Conservation (phyloP, 1,140 invertebrate species). For the Nilaparvata lugens region DNA sequence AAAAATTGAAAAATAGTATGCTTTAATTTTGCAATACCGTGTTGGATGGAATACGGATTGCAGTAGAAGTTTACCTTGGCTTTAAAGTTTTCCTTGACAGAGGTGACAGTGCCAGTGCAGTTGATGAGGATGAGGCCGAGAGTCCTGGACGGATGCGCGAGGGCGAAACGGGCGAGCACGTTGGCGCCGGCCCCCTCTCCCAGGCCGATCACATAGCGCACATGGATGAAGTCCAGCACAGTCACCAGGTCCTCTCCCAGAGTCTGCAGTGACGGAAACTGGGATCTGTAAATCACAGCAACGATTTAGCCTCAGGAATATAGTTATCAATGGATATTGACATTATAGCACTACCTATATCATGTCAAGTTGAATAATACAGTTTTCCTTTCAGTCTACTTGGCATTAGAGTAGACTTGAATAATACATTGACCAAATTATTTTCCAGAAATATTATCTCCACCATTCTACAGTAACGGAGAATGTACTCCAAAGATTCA, state of each 20-base stretch:
- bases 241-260: conserved; percentile 75
- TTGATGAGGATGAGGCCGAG: conserved; percentile 77
- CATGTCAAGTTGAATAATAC: no score
- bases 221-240: conserved; percentile 70
- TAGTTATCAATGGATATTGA: no score
- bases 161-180: conserved; percentile 73
- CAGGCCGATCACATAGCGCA: conserved; percentile 69
- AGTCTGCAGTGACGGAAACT: conserved; percentile 72
- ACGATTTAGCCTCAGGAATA: conserved; percentile 5
- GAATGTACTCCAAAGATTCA: no score
- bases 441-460: no score
- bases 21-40: no score
- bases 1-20: not conserved
- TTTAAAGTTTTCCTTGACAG: conserved; percentile 78
- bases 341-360: no score
- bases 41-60: no score
- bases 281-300: conserved; percentile 54
- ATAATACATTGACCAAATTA: no score
- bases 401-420: no score
- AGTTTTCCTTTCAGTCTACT: no score
- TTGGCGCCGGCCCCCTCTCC: conserved; percentile 88
- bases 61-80: conserved; percentile 57
- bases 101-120: conserved; percentile 77
- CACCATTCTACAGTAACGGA: no score
- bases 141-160: conserved; percentile 63